phyloP scores from a whole-genome alignment of 2,888 invertebrate genomes.

The Oxycera nigricornis region DNA sequence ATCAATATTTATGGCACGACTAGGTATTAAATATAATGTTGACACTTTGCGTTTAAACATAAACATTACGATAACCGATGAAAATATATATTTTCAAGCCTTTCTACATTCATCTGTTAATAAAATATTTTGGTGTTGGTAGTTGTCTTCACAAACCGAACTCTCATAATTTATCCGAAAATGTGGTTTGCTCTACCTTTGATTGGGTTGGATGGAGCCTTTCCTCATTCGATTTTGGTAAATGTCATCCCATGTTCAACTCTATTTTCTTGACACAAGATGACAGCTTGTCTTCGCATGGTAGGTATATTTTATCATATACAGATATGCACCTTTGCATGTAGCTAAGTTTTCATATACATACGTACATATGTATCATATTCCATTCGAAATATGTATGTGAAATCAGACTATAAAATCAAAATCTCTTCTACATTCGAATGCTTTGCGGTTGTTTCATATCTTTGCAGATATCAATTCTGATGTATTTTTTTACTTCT shows the following conservation, averaged over 20 bases:
- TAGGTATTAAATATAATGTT: too few relatives aligned
- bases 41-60: too few relatives aligned
- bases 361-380: neutral
- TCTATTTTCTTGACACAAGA: conserved; percentile 25
- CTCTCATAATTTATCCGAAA: neutral
- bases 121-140: neutral
- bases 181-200: neutral
- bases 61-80: too few relatives aligned
- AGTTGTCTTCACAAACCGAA: neutral
- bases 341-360: neutral
- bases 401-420: neutral
- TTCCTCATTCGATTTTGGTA: conserved; percentile 14
- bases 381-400: neutral
- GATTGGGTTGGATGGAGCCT: neutral
- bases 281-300: conserved; percentile 29
- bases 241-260: conserved; percentile 38
- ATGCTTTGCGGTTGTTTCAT: neutral
- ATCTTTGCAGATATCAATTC: neutral
- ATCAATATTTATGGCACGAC: too few relatives aligned
- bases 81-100: neutral
- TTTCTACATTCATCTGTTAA: neutral
- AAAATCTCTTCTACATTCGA: conserved; percentile 7
- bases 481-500: neutral
- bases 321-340: neutral
- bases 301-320: neutral